A percentile compares a stretch with the other conserved stretches of the same genome.
phyloP scores from a whole-genome alignment of 2,888 invertebrate genomes.

The Lymantria monacha region DNA sequence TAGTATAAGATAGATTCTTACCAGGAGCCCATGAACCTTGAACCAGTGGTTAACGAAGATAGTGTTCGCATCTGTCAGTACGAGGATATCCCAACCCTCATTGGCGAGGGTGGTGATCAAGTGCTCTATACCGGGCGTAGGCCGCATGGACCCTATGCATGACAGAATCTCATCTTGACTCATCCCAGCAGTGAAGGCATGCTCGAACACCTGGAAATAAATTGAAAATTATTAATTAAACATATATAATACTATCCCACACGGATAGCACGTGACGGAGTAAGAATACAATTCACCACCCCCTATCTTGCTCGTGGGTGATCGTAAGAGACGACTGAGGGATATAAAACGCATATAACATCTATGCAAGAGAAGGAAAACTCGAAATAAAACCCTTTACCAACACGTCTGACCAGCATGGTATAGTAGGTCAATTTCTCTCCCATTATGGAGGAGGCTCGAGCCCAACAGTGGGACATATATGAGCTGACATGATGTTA shows the following conservation, averaged over 20 bases:
- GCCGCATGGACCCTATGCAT: slow-evolving; percentile 60
- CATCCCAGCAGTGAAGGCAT: slow-evolving; percentile 67
- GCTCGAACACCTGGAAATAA: slow-evolving; percentile 62
- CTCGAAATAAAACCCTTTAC: no score
- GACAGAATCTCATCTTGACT: slow-evolving; percentile 57
- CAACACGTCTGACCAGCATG: no score
- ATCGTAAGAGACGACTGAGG: no score
- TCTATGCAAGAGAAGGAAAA: no score
- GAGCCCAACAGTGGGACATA: no score
- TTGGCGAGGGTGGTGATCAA: slow-evolving; percentile 50
- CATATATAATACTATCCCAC: neutral
- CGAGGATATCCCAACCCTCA: slow-evolving; percentile 59
- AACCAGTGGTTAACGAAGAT: slow-evolving; percentile 72
- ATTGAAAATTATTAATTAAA: neutral
- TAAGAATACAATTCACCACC: no score
- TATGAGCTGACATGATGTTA: no score
- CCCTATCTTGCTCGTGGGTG: no score
- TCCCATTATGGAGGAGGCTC: no score
- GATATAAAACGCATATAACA: no score
- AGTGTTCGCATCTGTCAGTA: slow-evolving; percentile 67
- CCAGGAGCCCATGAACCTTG: slow-evolving; percentile 55
- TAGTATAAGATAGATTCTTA: no score
- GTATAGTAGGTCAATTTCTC: no score
- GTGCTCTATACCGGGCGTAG: slow-evolving; percentile 54
- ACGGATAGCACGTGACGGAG: neutral